Base-by-base conservation (phyloP, 2,888 invertebrate genomes). In the Norana najaformis region DNA sequence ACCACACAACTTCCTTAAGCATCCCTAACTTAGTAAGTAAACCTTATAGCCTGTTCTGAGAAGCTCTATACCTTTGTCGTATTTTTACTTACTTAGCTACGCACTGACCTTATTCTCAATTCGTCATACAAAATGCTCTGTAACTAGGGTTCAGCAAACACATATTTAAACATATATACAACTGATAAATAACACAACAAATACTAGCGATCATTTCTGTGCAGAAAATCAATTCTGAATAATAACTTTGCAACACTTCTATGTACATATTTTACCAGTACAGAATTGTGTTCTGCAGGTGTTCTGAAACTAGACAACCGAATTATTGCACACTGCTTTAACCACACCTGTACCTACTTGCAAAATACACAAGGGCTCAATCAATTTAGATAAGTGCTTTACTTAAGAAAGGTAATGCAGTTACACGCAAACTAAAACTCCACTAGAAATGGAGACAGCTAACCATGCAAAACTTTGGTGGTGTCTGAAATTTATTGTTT, bases 121-220 rank as follows among this genome's bases (percentile, higher is more conserved):
- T 69, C 30, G 30, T 69, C n/a, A 69, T n/a, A 69, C 6, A n/a
- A 69, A 69, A 69, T 69, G 69, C 69, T 69, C n/a, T 69, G 69
- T n/a, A n/a, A 69, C 30, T 13, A 69, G 30, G n/a, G n/a, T n/a
- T n/a, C 13, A 69, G 30, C n/a, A 69, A n/a, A 69, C 69, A n/a
- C n/a, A n/a, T 13, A 8, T n/a, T n/a, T 69, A 69, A 69, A 69
- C 69, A n/a, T 13, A 69, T 69, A 69, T n/a, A 69, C 69, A 69
- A 69, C 69, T n/a, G 69, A 69, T 69, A 69, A 69, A 69, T 69
- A n/a, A 69, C n/a, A 69, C 69, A 30, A 69, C n/a, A 69, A n/a
- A 30, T 69, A n/a, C n/a, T n/a, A n/a, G 30, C n/a, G 69, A 69
- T 69, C 69, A n/a, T 69, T 69, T 69, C 69, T n/a, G 69, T 69